These are phyloP conservation scores for Poecile montanus DNA, from an alignment of 2,797 vertebrate genomes.

Conservation along the genomic window DNA sequence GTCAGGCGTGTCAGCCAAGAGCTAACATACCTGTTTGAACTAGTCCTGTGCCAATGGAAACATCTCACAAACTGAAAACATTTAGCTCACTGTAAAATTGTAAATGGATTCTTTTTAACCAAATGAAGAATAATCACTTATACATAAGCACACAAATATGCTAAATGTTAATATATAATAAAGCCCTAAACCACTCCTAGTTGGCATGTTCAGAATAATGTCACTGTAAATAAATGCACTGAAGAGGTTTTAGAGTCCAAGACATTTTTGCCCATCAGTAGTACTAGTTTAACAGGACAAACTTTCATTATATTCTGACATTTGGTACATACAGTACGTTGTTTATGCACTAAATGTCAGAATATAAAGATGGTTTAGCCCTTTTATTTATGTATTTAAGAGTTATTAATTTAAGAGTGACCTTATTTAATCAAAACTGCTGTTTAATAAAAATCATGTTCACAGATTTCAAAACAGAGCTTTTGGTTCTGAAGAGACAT, in stretches of 20 bases:
- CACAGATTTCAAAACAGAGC: conserved; percentile 56
- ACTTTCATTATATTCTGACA: conserved; percentile 2
- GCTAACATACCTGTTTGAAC: conserved; percentile 76
- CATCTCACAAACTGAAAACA: conserved; percentile 65
- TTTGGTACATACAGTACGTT: not conserved
- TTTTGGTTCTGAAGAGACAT: conserved; percentile 52
- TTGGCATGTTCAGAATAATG: conserved; percentile 37
- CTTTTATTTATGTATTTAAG: conserved; percentile 58
- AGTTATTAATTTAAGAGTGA: conserved; percentile 62
- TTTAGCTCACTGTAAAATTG: conserved; percentile 59
- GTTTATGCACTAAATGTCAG: conserved; percentile 30
- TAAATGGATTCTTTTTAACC: conserved; percentile 73
- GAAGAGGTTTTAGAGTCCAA: conserved; percentile 44
- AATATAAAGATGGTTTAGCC: conserved; percentile 45
- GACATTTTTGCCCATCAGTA: conserved; percentile 39
- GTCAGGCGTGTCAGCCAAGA: conserved; percentile 74
- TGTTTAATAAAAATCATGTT: conserved; percentile 52
- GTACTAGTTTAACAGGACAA: conserved; percentile 28
- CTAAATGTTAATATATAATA: conserved; percentile 59
- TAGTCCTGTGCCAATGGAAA: conserved; percentile 74
- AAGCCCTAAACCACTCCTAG: conserved; percentile 48
- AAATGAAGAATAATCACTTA: conserved; percentile 66
- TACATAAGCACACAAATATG: conserved; percentile 37
- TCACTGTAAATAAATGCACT: conserved; percentile 34
- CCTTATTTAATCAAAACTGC: conserved; percentile 73